Base-by-base conservation (phyloP, 2,113 vertebrate genomes). In the Thalassoma bifasciatum region DNA sequence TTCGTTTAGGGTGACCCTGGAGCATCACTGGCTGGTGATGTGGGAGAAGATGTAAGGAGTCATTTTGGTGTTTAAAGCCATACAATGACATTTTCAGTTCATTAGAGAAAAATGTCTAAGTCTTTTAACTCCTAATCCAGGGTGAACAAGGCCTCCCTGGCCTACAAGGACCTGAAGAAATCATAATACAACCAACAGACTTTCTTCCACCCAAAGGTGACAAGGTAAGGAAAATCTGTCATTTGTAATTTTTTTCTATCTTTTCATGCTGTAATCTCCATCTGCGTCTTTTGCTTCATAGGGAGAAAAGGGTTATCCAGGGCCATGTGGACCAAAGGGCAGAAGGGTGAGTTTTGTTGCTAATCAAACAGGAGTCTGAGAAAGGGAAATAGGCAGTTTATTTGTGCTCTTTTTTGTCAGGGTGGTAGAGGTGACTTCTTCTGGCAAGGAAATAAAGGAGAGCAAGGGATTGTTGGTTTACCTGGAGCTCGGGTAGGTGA, bases 91-190 rank as follows among this genome's bases (percentile, higher is more conserved):
- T 53, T 64, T 54, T 38, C n/a, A n/a, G n/a, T n/a, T n/a, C n/a
- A n/a, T n/a, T n/a, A n/a, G n/a, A n/a, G n/a, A 17, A 47, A 26
- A 30, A 1, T 30, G 0, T 58, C 12, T 30, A 0, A 66, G 1
- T 0, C 23, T 8, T 52, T 54, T 54, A 10, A 61, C 52, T 62
- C 12, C 8, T 42, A 52, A 37, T 74, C 2, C 40, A 92, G 90
- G 90, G 89, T 59, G 89, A 92, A 2, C 89, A 88, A 69, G 90
- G 90, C 5, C 54, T 13, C 12, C 82, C 86, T 23, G 88, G 90
- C 13, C 68, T 2, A 50, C 75, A 66, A 52, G 90, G 89, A 76
- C 57, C 56, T 51, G 81, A 83, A 60, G 89, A 90, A 82, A 2
- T 76, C 22, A 42, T 61, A 6, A 42, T 49, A 66, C 72, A 37